phyloP scores from a whole-genome alignment of 2,888 invertebrate genomes.

The Lepidocyrtoides sp. region DNA sequence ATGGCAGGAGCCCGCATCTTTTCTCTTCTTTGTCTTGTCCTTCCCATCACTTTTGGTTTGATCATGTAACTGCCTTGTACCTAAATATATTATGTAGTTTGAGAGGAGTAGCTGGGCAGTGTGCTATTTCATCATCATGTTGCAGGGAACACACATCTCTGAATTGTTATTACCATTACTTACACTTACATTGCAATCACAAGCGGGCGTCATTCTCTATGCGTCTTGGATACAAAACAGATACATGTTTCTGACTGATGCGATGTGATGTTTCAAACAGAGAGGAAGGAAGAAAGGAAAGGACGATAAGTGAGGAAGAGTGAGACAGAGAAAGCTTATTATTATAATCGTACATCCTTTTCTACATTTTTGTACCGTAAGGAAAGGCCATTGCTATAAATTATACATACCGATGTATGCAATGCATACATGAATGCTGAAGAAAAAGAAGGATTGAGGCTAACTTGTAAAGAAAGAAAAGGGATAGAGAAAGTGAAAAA shows the following conservation, averaged over 20 bases:
- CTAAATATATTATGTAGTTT: no score
- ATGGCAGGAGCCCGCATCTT: constrained; percentile 61
- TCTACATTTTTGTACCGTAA: not conserved
- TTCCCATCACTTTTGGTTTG: constrained; percentile 54
- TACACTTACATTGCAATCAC: no score
- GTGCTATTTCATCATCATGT: constrained; percentile 3
- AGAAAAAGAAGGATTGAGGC: not conserved
- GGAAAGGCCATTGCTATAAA: not conserved
- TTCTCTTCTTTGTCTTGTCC: not conserved
- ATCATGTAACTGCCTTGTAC: constrained; percentile 24
- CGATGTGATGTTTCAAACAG: no score
- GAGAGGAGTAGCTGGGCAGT: constrained; percentile 31
- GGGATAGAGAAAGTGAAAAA: constrained; percentile 3
- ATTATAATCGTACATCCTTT: constrained; percentile 1
- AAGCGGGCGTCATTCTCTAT: no score
- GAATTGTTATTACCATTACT: constrained; percentile 24
- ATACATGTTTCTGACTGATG: no score
- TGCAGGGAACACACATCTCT: constrained; percentile 48
- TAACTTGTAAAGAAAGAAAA: not conserved
- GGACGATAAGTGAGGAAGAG: not conserved
- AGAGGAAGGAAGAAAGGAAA: constrained; percentile 28
- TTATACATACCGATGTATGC: not conserved
- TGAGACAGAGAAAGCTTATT: not conserved
- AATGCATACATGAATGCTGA: not conserved
- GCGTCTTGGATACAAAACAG: no score